phyloP scores from a whole-genome alignment of 2,888 invertebrate species.

The Anthrax anthrax region DNA sequence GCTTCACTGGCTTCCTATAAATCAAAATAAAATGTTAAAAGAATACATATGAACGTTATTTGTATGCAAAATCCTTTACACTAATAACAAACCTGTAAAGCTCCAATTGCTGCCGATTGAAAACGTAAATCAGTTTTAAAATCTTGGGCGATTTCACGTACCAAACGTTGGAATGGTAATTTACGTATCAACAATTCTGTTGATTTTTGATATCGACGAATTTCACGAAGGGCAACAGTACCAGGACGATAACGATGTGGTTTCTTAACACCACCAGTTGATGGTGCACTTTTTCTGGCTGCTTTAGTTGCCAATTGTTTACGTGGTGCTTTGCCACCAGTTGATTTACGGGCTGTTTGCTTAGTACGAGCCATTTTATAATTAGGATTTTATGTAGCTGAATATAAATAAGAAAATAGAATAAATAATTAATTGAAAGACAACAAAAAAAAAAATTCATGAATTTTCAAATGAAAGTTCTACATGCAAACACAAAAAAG shows the following conservation, averaged over 20 bases:
- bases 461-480: too few relatives aligned
- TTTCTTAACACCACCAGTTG: conserved; percentile 91
- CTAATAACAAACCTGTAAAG: conserved; percentile 48
- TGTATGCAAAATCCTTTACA: too few relatives aligned
- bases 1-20: conserved; percentile 76
- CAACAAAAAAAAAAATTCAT: too few relatives aligned
- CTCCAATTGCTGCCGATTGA: conserved; percentile 89
- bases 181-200: conserved; percentile 92
- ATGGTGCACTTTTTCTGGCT: conserved; percentile 86
- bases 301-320: conserved; percentile 91
- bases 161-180: conserved; percentile 88
- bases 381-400: too few relatives aligned
- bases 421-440: too few relatives aligned
- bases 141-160: conserved; percentile 94
- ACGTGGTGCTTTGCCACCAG: conserved; percentile 92
- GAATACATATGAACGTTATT: background rate
- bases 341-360: conserved; percentile 94
- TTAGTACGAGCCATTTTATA: conserved; percentile 85
- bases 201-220: conserved; percentile 91
- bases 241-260: conserved; percentile 95
- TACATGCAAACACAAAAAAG: too few relatives aligned
- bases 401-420: too few relatives aligned
- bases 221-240: conserved; percentile 93
- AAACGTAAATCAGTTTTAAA: conserved; percentile 94
- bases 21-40: conserved; percentile 14